These are phyloP conservation scores for Macrotus californicus DNA, from an alignment of 2,113 vertebrate genomes.

Conservation along the genomic window DNA sequence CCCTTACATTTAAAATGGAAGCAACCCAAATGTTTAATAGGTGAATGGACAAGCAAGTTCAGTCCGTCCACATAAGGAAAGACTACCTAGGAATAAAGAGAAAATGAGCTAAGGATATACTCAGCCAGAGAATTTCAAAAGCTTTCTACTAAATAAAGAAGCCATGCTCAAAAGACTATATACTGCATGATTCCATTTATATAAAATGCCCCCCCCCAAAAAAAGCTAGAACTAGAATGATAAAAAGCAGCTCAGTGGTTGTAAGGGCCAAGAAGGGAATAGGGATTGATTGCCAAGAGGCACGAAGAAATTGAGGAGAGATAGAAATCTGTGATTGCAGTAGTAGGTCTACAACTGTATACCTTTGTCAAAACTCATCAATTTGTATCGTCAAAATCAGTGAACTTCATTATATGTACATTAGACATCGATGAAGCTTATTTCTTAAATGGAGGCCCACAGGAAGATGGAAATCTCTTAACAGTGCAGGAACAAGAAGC, in stretches of 20 bases:
- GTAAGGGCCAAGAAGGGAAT: neutral
- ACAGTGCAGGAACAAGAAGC: neutral
- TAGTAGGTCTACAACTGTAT: neutral
- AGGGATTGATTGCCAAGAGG: neutral
- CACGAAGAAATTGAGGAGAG: neutral
- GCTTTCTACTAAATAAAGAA: neutral
- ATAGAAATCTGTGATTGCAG: neutral
- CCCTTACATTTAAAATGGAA: constrained; percentile 13
- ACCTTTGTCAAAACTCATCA: neutral
- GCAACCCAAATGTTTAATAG: neutral
- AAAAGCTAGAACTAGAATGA: neutral
- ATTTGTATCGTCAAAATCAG: neutral
- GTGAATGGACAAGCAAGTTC: neutral
- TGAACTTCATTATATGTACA: neutral
- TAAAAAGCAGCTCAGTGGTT: neutral
- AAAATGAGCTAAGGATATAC: neutral
- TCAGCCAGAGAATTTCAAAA: neutral
- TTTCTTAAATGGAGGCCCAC: neutral
- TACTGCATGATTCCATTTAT: neutral
- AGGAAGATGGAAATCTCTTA: neutral
- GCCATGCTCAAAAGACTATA: neutral
- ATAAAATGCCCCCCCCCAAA: neutral
- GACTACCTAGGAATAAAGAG: neutral
- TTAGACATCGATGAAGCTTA: neutral
- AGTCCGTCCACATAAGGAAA: neutral